Evolutionary conservation across 1,140 invertebrate genomes (phyloP).

Genomic region (Phocides pigmalion): DNA sequence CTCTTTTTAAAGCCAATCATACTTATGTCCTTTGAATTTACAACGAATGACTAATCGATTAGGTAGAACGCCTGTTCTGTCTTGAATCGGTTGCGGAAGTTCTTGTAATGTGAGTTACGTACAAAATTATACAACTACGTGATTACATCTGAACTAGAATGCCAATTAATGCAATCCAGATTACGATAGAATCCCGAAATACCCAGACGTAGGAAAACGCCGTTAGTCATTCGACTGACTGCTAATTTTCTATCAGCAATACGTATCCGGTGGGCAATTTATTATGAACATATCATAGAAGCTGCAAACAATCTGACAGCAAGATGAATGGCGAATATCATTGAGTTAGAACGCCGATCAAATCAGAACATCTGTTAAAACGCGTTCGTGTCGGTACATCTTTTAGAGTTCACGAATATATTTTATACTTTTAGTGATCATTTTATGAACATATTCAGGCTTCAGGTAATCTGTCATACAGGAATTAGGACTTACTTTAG

Average conservation of each 20-base stretch:
- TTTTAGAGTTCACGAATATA: not conserved
- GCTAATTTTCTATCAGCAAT: constrained; percentile 10
- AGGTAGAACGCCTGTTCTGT: too few relatives aligned
- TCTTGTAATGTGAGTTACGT: not conserved
- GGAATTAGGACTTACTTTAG: too few relatives aligned
- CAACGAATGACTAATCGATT: too few relatives aligned
- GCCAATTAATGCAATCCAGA: not conserved
- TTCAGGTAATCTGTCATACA: too few relatives aligned
- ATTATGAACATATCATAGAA: constrained; percentile 23
- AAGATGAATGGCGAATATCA: constrained; percentile 8
- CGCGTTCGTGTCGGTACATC: constrained; percentile 1
- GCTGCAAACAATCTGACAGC: constrained; percentile 22
- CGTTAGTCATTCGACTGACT: constrained; percentile 16
- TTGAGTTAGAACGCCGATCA: constrained; percentile 29
- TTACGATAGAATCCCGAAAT: not conserved
- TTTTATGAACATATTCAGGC: too few relatives aligned
- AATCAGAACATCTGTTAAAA: constrained; percentile 28
- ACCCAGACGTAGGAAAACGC: not conserved
- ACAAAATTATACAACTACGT: too few relatives aligned
- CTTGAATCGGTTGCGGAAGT: too few relatives aligned
- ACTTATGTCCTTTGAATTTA: too few relatives aligned
- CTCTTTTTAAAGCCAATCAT: too few relatives aligned
- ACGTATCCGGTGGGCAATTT: constrained; percentile 11
- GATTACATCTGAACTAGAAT: too few relatives aligned
- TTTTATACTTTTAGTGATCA: too few relatives aligned